These are phyloP conservation scores for Papio anubis DNA, from an alignment of 2,113 vertebrate species.

Conservation along the genomic window DNA sequence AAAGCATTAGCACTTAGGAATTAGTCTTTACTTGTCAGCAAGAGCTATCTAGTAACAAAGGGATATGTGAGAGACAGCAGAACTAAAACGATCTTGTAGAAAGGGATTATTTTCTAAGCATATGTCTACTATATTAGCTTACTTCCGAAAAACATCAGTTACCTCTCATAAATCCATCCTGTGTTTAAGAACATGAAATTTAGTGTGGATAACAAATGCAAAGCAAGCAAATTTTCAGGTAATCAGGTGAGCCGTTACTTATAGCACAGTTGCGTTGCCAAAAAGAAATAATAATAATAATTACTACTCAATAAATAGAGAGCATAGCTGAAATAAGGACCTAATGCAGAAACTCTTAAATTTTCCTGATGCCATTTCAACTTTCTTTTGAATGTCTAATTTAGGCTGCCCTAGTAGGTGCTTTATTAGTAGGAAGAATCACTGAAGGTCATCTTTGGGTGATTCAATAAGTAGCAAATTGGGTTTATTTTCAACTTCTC, in stretches of 20 bases:
- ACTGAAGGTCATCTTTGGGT: background rate
- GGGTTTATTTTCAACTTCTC: slow-evolving; percentile 41
- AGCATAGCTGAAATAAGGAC: background rate
- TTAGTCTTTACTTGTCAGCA: background rate
- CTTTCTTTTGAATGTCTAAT: background rate
- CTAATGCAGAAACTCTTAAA: background rate
- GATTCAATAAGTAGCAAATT: background rate
- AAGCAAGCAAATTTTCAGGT: background rate
- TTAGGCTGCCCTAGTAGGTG: background rate
- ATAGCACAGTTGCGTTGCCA: background rate
- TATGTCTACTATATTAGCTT: background rate
- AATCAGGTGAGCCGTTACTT: background rate
- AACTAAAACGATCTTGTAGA: background rate
- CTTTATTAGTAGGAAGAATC: background rate
- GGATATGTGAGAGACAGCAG: background rate
- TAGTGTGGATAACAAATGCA: background rate
- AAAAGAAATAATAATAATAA: background rate
- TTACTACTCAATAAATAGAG: background rate
- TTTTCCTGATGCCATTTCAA: background rate
- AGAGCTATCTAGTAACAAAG: background rate
- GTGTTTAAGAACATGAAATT: background rate
- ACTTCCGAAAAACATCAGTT: background rate
- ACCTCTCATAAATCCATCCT: background rate
- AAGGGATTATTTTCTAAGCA: background rate
- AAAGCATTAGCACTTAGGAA: background rate